Base-by-base conservation (phyloP, 1,140 invertebrate species). In the Caenorhabditis latens region DNA sequence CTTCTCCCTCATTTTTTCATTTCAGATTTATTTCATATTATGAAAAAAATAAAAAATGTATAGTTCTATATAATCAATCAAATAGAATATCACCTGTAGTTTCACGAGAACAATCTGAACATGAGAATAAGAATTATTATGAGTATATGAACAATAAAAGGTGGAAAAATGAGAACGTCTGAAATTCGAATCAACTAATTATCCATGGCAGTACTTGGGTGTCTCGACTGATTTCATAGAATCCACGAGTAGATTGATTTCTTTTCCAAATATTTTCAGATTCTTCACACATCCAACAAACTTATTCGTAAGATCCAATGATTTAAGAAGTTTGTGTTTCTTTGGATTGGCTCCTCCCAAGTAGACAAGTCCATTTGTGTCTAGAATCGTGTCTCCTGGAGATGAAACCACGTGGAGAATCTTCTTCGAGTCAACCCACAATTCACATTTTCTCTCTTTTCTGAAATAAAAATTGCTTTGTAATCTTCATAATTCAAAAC, bases 301-400 rank as follows among this genome's bases (percentile, higher is more conserved):
- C 46, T 53, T 50, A 42, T 79, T 79, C 8, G 43, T 50, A 1
- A 79, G 71, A 9, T 50, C 46, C n/a, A 79, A 24, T 13, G 71
- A 79, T 24, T 79, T 79, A 5, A 79, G 71, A 32, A 79, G 71
- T 50, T 48, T 79, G 42, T 79, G 71, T 50, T 79, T 79, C 46
- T 79, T 50, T 24, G 71, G 71, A 79, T 79, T 79, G 19, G 46
- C 71, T 21, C 85, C 86, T 50, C 87, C 87, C 0, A 88, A 42
- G 43, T 84, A 88, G 9, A 85, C 57, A 8, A 88, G 21, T 63
- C 87, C 87, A 83, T 88, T 85, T 2, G 83, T 57, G 65, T 88
- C 65, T 19, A 88, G 40, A 61, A 85, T 50, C 32, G n/a, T 40
- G 40, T 85, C 61, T 32, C 87, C 87, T n/a, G 87, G 83, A 48